phyloP scores from a whole-genome alignment of 2,113 vertebrate genomes.

The Redunca redunca region DNA sequence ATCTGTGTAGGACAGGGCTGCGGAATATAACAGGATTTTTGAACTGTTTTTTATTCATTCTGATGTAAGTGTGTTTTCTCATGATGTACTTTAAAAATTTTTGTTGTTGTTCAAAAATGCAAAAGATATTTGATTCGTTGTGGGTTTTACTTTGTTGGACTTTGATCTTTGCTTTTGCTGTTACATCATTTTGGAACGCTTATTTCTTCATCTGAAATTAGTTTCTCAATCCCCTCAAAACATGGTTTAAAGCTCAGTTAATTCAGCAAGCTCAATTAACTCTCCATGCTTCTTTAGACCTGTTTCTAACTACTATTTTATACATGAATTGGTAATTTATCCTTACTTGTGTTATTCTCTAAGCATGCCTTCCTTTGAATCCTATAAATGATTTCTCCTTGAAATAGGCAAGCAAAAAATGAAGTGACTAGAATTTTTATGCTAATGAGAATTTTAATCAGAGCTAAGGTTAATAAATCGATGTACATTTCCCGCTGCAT shows the following conservation, averaged over 20 bases:
- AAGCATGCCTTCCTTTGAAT: not conserved
- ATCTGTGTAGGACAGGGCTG: not conserved
- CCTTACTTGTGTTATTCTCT: not conserved
- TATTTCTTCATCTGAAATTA: not conserved
- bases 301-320: not conserved
- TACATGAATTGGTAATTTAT: not conserved
- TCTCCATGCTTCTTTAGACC: not conserved
- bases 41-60: not conserved
- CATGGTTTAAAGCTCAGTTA: not conserved
- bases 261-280: not conserved
- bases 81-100: not conserved
- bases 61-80: not conserved
- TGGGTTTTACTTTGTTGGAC: not conserved
- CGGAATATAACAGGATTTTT: not conserved
- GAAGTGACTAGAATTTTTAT: not conserved
- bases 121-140: not conserved
- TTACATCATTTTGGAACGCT: not conserved
- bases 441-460: not conserved
- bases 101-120: not conserved
- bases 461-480: not conserved
- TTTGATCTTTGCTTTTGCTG: not conserved
- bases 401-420: constrained; percentile 29
- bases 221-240: not conserved
- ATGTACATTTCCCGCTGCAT: not conserved
- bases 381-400: not conserved